phyloP scores from a whole-genome alignment of 1,140 invertebrate species.

The Charaxes varanes region DNA sequence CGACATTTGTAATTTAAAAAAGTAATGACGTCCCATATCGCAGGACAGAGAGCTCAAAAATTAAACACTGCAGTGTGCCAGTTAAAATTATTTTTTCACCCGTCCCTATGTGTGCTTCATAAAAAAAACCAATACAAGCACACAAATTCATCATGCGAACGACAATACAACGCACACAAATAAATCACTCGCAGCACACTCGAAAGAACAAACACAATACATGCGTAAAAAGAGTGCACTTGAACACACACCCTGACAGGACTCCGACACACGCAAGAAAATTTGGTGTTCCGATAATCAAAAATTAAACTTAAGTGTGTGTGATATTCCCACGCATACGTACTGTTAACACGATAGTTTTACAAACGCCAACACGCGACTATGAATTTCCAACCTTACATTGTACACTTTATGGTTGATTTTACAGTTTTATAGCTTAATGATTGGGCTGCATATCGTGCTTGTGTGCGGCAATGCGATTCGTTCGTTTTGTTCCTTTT shows the following conservation, averaged over 20 bases:
- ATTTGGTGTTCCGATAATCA: conserved; percentile 70
- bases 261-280: conserved; percentile 32
- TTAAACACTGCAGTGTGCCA: conserved; percentile 69
- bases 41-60: conserved; percentile 67
- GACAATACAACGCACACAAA: conserved; percentile 52
- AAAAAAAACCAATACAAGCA: conserved; percentile 66
- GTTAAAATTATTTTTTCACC: conserved; percentile 73
- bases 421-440: conserved; percentile 32
- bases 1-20: conserved; percentile 70
- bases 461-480: conserved; percentile 58
- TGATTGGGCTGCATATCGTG: conserved; percentile 65
- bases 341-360: conserved; percentile 62
- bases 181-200: conserved; percentile 30
- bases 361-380: conserved; percentile 25
- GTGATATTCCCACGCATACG: conserved; percentile 59
- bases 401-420: conserved; percentile 10
- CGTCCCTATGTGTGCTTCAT: conserved; percentile 49
- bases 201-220: conserved; percentile 25
- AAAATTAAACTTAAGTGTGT: conserved; percentile 47
- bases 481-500: conserved; percentile 72
- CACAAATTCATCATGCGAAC: conserved; percentile 63
- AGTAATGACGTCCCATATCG: conserved; percentile 71
- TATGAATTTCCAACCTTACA: conserved; percentile 36
- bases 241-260: conserved; percentile 32
- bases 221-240: conserved; percentile 53